These are phyloP conservation scores for Gobiocypris rarus DNA, from an alignment of 2,113 vertebrate genomes.

Conservation along the genomic window DNA sequence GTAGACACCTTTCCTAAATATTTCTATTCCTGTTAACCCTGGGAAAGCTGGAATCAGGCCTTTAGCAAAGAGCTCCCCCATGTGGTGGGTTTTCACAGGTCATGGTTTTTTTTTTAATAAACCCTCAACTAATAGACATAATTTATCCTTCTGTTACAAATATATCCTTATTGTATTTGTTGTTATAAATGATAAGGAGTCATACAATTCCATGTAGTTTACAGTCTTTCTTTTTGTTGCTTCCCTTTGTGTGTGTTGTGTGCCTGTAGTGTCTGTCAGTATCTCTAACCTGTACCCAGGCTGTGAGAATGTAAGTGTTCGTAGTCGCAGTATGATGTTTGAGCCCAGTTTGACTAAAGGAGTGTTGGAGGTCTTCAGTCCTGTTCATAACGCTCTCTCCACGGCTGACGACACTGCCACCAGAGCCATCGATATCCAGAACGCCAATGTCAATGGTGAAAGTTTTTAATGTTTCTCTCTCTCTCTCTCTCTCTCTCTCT, in stretches of 20 bases:
- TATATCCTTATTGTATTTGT: not conserved
- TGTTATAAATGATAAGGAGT: not conserved
- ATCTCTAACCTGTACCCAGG: conserved; percentile 95
- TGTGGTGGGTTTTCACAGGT: not conserved
- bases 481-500: too few species aligned
- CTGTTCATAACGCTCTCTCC: conserved; percentile 78
- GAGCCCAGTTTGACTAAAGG: conserved; percentile 97
- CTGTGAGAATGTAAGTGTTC: conserved; percentile 96
- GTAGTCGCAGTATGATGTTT: conserved; percentile 99
- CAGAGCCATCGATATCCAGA: conserved; percentile 89
- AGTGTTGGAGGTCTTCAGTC: conserved; percentile 90
- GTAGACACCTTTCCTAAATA: not conserved
- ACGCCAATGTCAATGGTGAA: conserved; percentile 84
- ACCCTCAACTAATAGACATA: not conserved
- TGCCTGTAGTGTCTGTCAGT: conserved; percentile 88
- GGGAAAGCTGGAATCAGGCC: not conserved
- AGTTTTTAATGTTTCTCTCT: not conserved
- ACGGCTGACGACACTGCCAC: conserved; percentile 86
- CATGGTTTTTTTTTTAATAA: not conserved
- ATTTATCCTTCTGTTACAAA: not conserved
- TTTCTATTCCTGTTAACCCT: not conserved
- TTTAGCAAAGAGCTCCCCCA: conserved; percentile 25
- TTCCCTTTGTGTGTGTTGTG: conserved; percentile 35
- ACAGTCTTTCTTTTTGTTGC: not conserved
- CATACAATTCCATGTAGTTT: not conserved